Base-by-base conservation (phyloP, 1,140 invertebrate genomes). In the Drosophila ohnishii region DNA sequence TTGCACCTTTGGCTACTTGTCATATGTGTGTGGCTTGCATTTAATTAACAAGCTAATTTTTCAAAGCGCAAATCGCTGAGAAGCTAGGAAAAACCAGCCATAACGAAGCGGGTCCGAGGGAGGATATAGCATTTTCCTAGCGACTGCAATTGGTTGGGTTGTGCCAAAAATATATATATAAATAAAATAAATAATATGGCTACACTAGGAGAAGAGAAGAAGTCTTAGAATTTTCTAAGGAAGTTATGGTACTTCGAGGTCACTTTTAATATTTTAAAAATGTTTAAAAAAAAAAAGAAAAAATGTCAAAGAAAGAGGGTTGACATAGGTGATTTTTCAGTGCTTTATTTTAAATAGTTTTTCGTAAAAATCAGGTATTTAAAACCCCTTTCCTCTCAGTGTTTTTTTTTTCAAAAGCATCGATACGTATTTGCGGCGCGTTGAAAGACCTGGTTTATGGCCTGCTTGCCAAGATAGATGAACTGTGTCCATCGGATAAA, bases 1-100 rank as follows among this genome's bases (percentile, higher is more conserved):
- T 22, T 76, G 64, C 75, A 67, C 74, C 48, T 39, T 28, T 28
- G 56, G 53, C 78, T 30, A 76, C 75, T 79, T 83, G 83, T 86
- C 83, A 83, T 87, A 79, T 87, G 69, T 28, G 25, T 48, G 72
- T 48, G 72, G 83, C 79, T 86, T 87, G 83, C 79, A 83, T 87
- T 86, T 86, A 86, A 86, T 86, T 86, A 86, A 86, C 83, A 86
- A 86, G 83, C 83, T 86, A 86, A 86, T 86, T 86, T 86, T 86
- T 86, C 84, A 86, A 80, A 86, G 75, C 75, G 67, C 75, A 87
- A 86, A 87, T 83, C 83, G 83, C 57, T 70, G 67, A 53, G 67
- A 51, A 53, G 67, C 25, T 45, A 19, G n/a, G 58, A 37, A 25
- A 61, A 60, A 57, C 32, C 22, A 39, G 32, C 57, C 56, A 61